Evolutionary conservation across 2,888 invertebrate genomes (phyloP).

Genomic region (Hoplodrina blanda): DNA sequence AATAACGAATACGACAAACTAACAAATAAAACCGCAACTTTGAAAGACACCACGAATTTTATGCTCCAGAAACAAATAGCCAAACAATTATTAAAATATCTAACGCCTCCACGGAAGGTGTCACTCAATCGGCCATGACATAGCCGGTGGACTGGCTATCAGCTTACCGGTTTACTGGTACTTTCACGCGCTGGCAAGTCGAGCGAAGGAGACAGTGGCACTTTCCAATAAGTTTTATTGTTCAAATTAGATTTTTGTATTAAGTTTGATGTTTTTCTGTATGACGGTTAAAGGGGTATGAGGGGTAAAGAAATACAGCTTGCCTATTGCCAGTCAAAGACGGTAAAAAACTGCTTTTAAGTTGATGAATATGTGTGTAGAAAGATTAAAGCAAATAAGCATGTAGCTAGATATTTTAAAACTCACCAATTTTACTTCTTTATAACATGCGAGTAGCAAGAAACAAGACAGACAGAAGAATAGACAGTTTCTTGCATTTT

Average conservation of each 20-base stretch:
- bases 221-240: slow-evolving; percentile 18
- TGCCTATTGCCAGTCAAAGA: background rate
- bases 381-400: no score
- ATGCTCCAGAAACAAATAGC: slow-evolving; percentile 25
- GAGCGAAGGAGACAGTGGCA: slow-evolving; percentile 6
- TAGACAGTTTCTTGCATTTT: background rate
- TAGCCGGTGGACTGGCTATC: slow-evolving; percentile 51
- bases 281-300: no score
- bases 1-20: no score
- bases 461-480: background rate
- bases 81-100: slow-evolving; percentile 19
- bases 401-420: no score
- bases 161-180: slow-evolving; percentile 69
- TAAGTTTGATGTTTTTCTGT: background rate
- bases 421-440: no score
- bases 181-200: slow-evolving; percentile 71
- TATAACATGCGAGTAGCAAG: no score
- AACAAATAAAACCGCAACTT: slow-evolving; percentile 2
- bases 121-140: slow-evolving; percentile 55
- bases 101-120: slow-evolving; percentile 58
- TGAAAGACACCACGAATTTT: slow-evolving; percentile 9
- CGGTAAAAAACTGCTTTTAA: no score
- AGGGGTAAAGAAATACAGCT: background rate
- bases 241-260: background rate
- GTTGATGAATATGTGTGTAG: no score